phyloP scores from a whole-genome alignment of 2,888 invertebrate species.

The Hyalella azteca region DNA sequence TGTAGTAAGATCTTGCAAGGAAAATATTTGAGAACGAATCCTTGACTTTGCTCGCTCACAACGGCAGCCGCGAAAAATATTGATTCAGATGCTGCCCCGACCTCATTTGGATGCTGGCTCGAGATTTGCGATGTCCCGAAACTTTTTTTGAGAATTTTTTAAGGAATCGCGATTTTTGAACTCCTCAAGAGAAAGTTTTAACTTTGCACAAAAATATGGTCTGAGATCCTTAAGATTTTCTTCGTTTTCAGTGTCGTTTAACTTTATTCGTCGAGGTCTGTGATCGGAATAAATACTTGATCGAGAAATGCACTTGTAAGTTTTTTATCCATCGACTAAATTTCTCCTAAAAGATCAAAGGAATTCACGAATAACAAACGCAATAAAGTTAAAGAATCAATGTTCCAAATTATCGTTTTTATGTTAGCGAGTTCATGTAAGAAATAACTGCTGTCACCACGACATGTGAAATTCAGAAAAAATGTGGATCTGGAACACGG shows the following conservation, averaged over 20 bases:
- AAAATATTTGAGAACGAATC: no score
- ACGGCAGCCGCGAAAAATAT: background rate
- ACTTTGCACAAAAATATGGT: background rate
- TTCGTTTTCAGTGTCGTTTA: background rate
- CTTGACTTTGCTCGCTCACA: no score
- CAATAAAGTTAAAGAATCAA: no score
- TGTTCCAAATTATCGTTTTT: no score
- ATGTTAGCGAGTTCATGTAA: no score
- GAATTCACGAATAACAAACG: no score
- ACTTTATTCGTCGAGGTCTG: background rate
- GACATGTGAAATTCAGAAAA: no score
- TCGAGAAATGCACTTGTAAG: background rate
- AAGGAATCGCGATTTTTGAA: background rate
- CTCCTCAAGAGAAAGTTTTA: background rate
- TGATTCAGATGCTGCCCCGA: background rate
- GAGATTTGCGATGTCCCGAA: background rate
- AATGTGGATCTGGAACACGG: no score
- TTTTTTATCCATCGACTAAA: no score
- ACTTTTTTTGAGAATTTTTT: background rate
- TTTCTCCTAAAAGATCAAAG: no score
- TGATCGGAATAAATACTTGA: background rate
- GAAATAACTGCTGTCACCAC: no score
- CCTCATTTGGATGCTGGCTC: background rate
- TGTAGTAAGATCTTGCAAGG: no score
- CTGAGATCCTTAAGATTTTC: background rate